Percentiles rank a stretch among this genome's conserved stretches.
Conservation (phyloP, 2,797 vertebrate species). For the Coreius guichenoti region DNA sequence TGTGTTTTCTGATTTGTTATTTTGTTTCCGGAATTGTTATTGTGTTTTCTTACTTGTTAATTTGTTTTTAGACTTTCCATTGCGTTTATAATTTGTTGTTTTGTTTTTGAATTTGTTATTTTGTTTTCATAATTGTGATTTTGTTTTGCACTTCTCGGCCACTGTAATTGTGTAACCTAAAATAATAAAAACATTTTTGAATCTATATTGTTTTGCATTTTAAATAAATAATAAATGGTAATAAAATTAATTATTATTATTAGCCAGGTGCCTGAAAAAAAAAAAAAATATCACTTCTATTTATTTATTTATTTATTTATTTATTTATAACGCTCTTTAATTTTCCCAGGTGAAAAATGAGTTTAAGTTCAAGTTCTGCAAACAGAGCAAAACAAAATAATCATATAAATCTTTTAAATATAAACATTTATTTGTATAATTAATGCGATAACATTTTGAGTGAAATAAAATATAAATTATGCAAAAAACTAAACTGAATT, state of each 20-base stretch:
- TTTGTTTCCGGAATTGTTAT: no score
- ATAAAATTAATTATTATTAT: not conserved
- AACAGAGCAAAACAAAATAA: not conserved
- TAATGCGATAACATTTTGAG: no score
- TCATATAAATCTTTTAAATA: not conserved
- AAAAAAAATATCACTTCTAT: not conserved
- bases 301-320: not conserved
- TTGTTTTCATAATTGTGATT: no score
- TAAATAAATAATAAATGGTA: not conserved
- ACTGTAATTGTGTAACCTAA: constrained; percentile 2
- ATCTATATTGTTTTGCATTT: not conserved
- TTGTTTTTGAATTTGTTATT: no score
- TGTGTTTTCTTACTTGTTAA: no score
- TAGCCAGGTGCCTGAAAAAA: not conserved
- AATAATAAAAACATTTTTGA: no score
- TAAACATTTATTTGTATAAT: not conserved
- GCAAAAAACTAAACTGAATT: not conserved
- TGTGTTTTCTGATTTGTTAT: no score
- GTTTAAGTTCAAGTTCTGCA: not conserved
- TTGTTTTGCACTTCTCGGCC: no score
- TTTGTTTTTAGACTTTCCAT: no score
- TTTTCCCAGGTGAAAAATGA: not conserved
- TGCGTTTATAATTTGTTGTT: no score
- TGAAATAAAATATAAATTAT: no score
- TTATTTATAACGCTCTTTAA: not conserved